Evolutionary conservation across 2,113 vertebrate species (phyloP), one percentile per base, ranked within the genome.

Genomic region (Paramisgurnus dabryanus): DNA sequence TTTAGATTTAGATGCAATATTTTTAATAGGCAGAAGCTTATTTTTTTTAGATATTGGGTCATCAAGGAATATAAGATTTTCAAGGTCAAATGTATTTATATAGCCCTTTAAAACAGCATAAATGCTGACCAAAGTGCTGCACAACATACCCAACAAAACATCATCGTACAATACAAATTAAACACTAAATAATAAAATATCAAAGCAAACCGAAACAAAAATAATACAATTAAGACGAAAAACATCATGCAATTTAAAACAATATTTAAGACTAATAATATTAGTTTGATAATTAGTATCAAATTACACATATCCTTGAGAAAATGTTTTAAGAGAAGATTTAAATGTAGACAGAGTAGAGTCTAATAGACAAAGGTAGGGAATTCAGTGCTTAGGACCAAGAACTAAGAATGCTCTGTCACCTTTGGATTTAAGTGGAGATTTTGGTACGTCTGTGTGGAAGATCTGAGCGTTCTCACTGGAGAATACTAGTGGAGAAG

Each of bases 31-130:
- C 27, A 34, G 27, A 34, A 34, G 27, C 27, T 34, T 34, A 34
- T 34, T 34, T 34, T 27, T 34, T 34, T 2, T 2, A 34, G 27
- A 34, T 34, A 34, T 34, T 34, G 27, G 27, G 27, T 34, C 27
- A 22, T 68, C n/a, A 66, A 5, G 39, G 6, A 34, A 34, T 34
- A 34, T 34, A 1, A 34, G 2, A 34, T 34, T 34, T 22, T 34
- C 63, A 40, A 40, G 63, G 34, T 65, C 63, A 65, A 39, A 13
- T 65, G 40, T 8, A 41, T 65, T 65, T 65, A 65, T 65, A 40
- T 41, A 65, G 34, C 65, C 15, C 6, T 18, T 43, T n/a, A 67
- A 67, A 43, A 7, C 13, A 65, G 13, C 63, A 40, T 65, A 15
- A 65, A 7, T 17, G 12, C 63, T 65, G 4, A 65, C 13, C 6